Percentiles rank a stretch among this genome's conserved stretches.
These are phyloP conservation scores for Nasonia oneida DNA, from an alignment of 2,888 invertebrate species.

Conservation along the genomic window DNA sequence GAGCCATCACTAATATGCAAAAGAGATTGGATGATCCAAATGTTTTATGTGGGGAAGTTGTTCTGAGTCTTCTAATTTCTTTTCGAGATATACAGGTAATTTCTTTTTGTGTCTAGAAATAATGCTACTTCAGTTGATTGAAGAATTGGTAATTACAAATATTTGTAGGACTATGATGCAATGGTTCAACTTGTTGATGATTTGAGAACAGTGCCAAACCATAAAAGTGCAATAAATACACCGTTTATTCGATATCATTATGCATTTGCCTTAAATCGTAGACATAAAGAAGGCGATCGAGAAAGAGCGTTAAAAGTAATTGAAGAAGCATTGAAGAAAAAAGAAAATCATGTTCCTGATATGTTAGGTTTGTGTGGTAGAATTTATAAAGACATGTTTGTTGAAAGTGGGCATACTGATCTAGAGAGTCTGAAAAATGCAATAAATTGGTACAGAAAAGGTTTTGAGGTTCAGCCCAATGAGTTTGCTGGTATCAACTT, in stretches of 20 bases:
- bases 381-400: constrained; percentile 98
- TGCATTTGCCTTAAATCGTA: constrained; percentile 97
- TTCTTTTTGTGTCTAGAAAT: not conserved
- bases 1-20: constrained; percentile 93
- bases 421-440: constrained; percentile 93
- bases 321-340: constrained; percentile 92
- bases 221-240: constrained; percentile 92
- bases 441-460: constrained; percentile 98
- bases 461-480: constrained; percentile 98
- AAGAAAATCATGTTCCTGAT: constrained; percentile 97
- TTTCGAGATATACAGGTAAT: constrained; percentile 90
- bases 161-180: constrained; percentile 91
- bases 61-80: constrained; percentile 95
- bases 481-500: constrained; percentile 99
- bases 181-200: constrained; percentile 98
- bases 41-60: constrained; percentile 96
- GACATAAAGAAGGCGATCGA: constrained; percentile 96
- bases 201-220: constrained; percentile 92
- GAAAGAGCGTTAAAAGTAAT: constrained; percentile 96
- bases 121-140: not conserved
- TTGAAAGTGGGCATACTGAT: constrained; percentile 96
- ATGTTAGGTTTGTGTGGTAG: constrained; percentile 98
- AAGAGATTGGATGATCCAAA: constrained; percentile 97
- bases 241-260: constrained; percentile 95
- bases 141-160: constrained; percentile 17